A percentile compares a stretch with the other conserved stretches of the same genome.
Conservation (phyloP, 2,797 vertebrate genomes). For the Zalophus californianus region DNA sequence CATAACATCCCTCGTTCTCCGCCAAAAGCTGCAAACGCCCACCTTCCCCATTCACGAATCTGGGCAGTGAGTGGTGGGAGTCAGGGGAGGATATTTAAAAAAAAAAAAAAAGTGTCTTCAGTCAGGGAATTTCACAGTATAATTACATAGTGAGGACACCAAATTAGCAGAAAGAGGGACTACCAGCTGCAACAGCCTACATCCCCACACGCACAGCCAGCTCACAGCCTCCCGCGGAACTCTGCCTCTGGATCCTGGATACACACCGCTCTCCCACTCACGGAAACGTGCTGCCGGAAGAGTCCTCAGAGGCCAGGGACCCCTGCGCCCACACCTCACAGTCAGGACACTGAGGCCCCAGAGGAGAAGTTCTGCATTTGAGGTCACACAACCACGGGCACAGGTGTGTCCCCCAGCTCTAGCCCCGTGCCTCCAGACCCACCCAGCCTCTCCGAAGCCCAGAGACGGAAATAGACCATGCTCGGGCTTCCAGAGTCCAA, state of each 20-base stretch:
- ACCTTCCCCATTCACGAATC: slow-evolving; percentile 79
- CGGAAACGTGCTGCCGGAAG: neutral
- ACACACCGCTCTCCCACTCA: accelerated
- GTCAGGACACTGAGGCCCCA: neutral
- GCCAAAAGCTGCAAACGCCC: slow-evolving; percentile 60
- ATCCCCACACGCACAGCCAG: neutral
- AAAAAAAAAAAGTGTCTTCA: slow-evolving; percentile 53
- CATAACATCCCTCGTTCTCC: slow-evolving; percentile 5
- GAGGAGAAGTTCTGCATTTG: neutral
- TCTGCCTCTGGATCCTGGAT: neutral
- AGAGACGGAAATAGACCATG: neutral
- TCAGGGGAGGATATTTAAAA: slow-evolving; percentile 42
- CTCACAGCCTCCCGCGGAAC: neutral
- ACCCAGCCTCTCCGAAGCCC: neutral
- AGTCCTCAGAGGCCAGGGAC: neutral
- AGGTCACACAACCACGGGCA: neutral
- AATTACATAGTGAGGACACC: slow-evolving; percentile 73
- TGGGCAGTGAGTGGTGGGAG: slow-evolving; percentile 62
- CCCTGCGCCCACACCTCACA: neutral
- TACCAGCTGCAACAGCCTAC: neutral
- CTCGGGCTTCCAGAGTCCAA: slow-evolving; percentile 4
- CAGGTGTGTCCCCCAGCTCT: accelerated
- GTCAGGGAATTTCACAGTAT: slow-evolving; percentile 77
- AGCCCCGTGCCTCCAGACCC: neutral
- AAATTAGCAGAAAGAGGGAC: slow-evolving; percentile 63